Base-by-base conservation (phyloP, 2,888 invertebrate genomes). In the Melanargia galathea region DNA sequence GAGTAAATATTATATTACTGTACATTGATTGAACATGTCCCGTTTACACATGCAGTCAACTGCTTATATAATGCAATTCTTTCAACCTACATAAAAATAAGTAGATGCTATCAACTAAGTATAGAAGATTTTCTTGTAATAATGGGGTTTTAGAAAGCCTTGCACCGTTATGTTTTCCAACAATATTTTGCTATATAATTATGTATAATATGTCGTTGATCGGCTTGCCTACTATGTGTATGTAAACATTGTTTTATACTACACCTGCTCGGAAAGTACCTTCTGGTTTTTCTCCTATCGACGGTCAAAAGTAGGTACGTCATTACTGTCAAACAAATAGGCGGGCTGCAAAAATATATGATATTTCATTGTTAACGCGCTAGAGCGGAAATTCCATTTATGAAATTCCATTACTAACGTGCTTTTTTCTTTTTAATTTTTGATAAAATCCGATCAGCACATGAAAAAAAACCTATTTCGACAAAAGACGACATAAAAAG, bases 11-110 rank as follows among this genome's bases (percentile, higher is more conserved):
- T 68, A 66, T 63, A 63, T 66, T 62, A n/a, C n/a, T n/a, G n/a
- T n/a, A n/a, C n/a, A n/a, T n/a, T 63, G 43, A 38, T 45, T 66
- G 63, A 62, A 62, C 66, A 66, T 62, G 66, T 57, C 65, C 65
- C 48, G 57, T 58, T 60, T 60, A 33, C 59, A 43, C 43, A 63
- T 35, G 57, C 49, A 52, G 10, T 38, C 22, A 22, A 33, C 40
- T 49, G 38, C 13, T 49, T 55, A 18, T 35, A 3, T 59, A 52
- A 54, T 49, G 38, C 43, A 20, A 35, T 35, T 46, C 35, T 61
- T 58, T 45, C 59, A 59, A 54, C 49, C 65, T 51, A 65, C 54
- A 59, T 59, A 35, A 26, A 64, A 22, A 45, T 35, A 26, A 38
- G 55, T 38, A n/a, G 22, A 33, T 52, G 33, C n/a, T 43, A 43